These are phyloP conservation scores for Tenthredo mesomela DNA, from an alignment of 2,888 invertebrate genomes.

Conservation along the genomic window DNA sequence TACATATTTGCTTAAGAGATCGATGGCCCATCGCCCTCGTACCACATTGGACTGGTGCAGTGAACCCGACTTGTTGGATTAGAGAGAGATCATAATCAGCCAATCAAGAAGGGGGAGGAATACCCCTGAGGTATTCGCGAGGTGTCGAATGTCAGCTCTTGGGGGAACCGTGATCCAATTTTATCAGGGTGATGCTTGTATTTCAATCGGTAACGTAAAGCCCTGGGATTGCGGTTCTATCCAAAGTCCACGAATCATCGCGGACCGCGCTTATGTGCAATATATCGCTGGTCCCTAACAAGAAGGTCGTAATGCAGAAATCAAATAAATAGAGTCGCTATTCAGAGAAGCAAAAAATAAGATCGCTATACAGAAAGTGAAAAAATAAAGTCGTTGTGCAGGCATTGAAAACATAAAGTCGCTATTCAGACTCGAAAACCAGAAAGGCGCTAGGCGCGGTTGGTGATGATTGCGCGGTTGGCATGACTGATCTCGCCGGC, in stretches of 20 bases:
- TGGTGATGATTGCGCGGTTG: no score
- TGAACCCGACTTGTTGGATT: conserved; percentile 62
- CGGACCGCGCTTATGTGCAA: not conserved
- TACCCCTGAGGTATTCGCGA: conserved; percentile 58
- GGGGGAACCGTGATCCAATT: conserved; percentile 56
- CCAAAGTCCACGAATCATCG: not conserved
- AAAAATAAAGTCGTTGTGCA: no score
- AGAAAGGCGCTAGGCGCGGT: no score
- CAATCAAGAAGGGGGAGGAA: conserved; percentile 67
- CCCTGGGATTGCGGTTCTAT: conserved; percentile 45
- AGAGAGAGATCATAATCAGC: conserved; percentile 77
- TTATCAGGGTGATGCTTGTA: conserved; percentile 38
- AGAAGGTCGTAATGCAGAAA: no score
- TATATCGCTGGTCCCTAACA: no score
- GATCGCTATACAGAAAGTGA: no score
- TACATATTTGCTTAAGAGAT: conserved; percentile 72
- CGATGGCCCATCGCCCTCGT: conserved; percentile 62
- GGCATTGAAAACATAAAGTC: no score
- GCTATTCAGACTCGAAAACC: no score
- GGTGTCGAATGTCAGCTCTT: conserved; percentile 75
- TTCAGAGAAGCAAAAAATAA: no score
- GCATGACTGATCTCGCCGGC: no score
- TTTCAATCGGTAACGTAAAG: conserved; percentile 44
- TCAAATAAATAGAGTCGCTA: no score
- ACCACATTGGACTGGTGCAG: conserved; percentile 65